These are phyloP conservation scores for Pogonomyrmex californicus DNA, from an alignment of 1,140 invertebrate species.

Conservation along the genomic window DNA sequence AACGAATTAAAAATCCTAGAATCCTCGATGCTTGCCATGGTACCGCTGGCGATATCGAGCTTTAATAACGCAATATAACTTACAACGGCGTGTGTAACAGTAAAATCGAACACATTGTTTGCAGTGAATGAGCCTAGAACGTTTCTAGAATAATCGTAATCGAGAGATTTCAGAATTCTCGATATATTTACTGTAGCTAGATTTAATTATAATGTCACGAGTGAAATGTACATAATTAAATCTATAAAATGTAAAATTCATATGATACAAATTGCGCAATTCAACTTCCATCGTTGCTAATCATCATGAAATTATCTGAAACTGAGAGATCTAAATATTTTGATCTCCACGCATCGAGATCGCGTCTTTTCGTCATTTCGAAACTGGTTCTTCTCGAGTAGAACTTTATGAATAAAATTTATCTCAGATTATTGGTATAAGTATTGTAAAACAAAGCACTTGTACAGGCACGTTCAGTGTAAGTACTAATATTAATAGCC, in stretches of 20 bases:
- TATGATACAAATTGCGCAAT: constrained; percentile 22
- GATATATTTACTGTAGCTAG: constrained; percentile 25
- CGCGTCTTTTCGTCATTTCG: background rate
- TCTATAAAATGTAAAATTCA: constrained; percentile 17
- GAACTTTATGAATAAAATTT: background rate
- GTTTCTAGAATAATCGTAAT: background rate
- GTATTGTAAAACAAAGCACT: constrained; percentile 57
- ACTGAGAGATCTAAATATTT: background rate
- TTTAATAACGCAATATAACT: constrained; percentile 47
- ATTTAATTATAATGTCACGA: constrained; percentile 49
- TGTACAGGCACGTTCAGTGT: constrained; percentile 70
- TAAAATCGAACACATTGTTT: constrained; percentile 26
- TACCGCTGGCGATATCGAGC: background rate
- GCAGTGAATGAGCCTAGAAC: background rate
- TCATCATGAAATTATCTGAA: no score
- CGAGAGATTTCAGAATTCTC: background rate
- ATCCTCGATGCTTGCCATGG: background rate
- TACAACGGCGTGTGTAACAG: constrained; percentile 16
- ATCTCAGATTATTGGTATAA: background rate
- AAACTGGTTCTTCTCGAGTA: background rate
- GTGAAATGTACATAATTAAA: constrained; percentile 19
- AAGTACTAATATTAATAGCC: constrained; percentile 73
- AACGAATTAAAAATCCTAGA: constrained; percentile 29
- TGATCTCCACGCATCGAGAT: background rate
- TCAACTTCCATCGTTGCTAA: background rate